Evolutionary conservation across 1,140 invertebrate genomes (phyloP), one percentile per base, ranked within the genome.

Genomic region (Hycleus cichorii): DNA sequence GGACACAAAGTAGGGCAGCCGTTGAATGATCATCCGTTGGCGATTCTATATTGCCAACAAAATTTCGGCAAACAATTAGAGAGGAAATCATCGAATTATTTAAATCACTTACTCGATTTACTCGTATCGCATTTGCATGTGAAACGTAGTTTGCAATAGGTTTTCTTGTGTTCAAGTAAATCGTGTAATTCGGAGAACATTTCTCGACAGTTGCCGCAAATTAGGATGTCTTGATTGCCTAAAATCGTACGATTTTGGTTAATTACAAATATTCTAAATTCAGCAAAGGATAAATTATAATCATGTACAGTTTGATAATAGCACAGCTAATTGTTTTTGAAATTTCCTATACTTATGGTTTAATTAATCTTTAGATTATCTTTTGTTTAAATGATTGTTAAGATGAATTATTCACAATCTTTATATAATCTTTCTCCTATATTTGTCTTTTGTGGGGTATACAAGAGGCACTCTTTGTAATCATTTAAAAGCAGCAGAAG

Each of bases 141-240:
- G 76, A 90, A 90, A 68, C 88, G 81, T 64, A 92, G 79, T 75
- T 89, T 90, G 76, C 89, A 92, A 74, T 89, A 89, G 63, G 83
- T 83, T 72, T 89, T 87, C 76, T 92, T 92, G 78, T 93, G 90
- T 68, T 91, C 88, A 63, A 91, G 81, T 66, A 93, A 79, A 67
- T 90, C 88, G 68, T 87, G 83, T 38, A 93, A 78, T 64, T 89
- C 88, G 48, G 83, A 83, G 74, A 91, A 92, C 75, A 88, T 83
- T 76, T 90, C 87, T 66, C 89, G 80, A 74, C 90, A 93, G 75
- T 90, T 91, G 59, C 90, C 90, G 74, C 90, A 93, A 69, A 93
- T 92, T 72, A 93, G 78, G 71, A 91, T 89, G 74, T 93, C 90
- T 64, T 87, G 86, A 76, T 88, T 89, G 77, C 86, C 88, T 90